phyloP scores from a whole-genome alignment of 2,113 vertebrate genomes.

The Rissa tridactyla region DNA sequence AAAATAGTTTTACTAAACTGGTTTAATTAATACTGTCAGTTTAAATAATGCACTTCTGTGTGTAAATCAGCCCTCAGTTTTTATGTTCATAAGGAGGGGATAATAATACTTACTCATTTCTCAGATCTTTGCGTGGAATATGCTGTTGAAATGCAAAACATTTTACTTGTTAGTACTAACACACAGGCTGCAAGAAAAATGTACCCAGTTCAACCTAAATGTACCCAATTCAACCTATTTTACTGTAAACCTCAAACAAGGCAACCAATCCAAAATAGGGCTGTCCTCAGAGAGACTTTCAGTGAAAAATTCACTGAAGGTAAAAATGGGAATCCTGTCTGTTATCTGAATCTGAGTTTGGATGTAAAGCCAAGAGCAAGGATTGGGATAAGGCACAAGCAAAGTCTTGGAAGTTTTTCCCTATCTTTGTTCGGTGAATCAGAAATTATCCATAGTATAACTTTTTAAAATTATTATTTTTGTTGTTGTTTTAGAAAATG shows the following conservation, averaged over 20 bases:
- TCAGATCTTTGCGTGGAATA: not conserved
- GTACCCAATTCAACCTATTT: not conserved
- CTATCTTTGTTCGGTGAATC: not conserved
- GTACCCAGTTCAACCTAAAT: not conserved
- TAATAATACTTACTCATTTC: not conserved
- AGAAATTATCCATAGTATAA: not conserved
- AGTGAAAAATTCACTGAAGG: not conserved
- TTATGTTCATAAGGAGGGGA: not conserved
- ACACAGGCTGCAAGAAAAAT: not conserved
- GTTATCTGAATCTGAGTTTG: not conserved
- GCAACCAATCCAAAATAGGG: not conserved
- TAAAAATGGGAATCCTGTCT: not conserved
- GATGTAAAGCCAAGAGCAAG: not conserved
- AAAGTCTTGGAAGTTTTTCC: not conserved
- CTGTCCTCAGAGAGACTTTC: not conserved
- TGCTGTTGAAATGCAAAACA: not conserved
- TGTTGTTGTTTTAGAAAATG: not conserved
- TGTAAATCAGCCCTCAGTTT: not conserved
- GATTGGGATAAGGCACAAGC: rapidly evolving
- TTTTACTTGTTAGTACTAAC: not conserved
- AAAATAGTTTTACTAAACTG: constrained; percentile 5
- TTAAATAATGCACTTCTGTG: not conserved
- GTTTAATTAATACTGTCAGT: constrained; percentile 5
- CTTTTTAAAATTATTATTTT: not conserved
- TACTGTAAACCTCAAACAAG: not conserved